Evolutionary conservation across 2,888 invertebrate species (phyloP).

Genomic region (Brachypterus glaber): DNA sequence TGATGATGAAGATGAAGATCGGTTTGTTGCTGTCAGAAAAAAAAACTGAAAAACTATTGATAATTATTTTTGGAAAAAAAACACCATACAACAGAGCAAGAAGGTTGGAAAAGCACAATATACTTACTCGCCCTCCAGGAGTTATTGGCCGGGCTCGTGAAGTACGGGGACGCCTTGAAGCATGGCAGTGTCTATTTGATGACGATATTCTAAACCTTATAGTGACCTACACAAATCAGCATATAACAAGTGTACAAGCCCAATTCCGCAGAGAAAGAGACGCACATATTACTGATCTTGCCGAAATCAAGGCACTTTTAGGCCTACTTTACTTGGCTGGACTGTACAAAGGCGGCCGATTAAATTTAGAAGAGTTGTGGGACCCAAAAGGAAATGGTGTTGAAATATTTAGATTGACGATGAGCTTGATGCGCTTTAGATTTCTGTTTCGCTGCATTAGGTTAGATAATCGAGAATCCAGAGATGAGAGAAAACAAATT

Average conservation of each 20-base stretch:
- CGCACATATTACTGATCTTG: slow-evolving; percentile 20
- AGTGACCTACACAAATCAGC: slow-evolving; percentile 23
- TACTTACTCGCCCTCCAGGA: slow-evolving; percentile 2
- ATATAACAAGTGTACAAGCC: slow-evolving; percentile 16
- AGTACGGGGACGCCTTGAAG: slow-evolving; percentile 10
- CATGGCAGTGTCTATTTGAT: slow-evolving; percentile 19
- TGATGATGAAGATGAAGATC: slow-evolving; percentile 3
- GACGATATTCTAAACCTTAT: slow-evolving; percentile 22
- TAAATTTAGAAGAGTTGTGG: slow-evolving; percentile 25
- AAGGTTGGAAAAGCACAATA: slow-evolving; percentile 6
- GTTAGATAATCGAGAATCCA: slow-evolving; percentile 20
- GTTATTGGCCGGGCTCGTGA: slow-evolving; percentile 4
- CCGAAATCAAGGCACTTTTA: slow-evolving; percentile 27
- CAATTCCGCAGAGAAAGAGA: slow-evolving; percentile 20
- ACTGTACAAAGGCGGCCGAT: slow-evolving; percentile 20
- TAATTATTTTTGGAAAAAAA: slow-evolving; percentile 3
- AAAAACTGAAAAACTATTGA: slow-evolving; percentile 4
- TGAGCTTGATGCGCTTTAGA: slow-evolving; percentile 23
- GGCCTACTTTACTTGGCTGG: slow-evolving; percentile 29
- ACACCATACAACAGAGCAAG: not conserved
- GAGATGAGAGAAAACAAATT: slow-evolving; percentile 14
- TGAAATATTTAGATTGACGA: slow-evolving; percentile 25
- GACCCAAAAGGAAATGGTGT: slow-evolving; percentile 23
- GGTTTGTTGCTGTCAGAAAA: slow-evolving; percentile 3
- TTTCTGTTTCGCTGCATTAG: slow-evolving; percentile 21